Conservation (phyloP, 2,888 invertebrate genomes). For the Tanypteryx hageni region DNA sequence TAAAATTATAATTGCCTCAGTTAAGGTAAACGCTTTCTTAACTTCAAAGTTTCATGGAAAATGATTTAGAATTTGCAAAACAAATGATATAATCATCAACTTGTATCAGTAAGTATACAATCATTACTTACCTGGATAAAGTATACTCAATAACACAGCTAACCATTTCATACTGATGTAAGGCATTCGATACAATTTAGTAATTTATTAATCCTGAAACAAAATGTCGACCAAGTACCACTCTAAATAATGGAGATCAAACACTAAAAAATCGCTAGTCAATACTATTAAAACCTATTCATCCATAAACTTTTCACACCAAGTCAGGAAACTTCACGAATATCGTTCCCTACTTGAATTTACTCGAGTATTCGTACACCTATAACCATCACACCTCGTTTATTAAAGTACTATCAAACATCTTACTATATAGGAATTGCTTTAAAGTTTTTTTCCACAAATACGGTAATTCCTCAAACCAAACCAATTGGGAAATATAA, state of each 20-base stretch:
- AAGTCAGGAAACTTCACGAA: neutral
- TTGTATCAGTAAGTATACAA: neutral
- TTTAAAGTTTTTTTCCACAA: neutral
- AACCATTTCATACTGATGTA: conserved; percentile 47
- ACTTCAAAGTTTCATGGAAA: neutral
- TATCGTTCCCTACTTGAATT: neutral
- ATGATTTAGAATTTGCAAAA: neutral
- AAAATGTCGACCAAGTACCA: neutral
- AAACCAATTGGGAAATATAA: neutral
- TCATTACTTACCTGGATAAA: conserved; percentile 43
- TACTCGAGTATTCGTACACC: neutral
- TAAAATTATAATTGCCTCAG: too few relatives aligned
- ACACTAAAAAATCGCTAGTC: neutral
- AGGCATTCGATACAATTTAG: conserved; percentile 14
- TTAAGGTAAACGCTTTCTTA: too few relatives aligned
- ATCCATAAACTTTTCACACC: neutral
- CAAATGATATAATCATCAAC: neutral
- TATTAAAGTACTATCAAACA: neutral
- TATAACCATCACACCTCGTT: neutral
- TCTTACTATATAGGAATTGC: neutral
- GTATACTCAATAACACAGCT: conserved; percentile 37
- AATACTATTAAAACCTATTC: neutral
- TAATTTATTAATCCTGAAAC: neutral
- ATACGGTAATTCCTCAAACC: neutral
- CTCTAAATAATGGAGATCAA: neutral